Evolutionary conservation across 2,888 invertebrate species (phyloP), one percentile per base, ranked within the genome.

Genomic region (Caenorhabditis afra): DNA sequence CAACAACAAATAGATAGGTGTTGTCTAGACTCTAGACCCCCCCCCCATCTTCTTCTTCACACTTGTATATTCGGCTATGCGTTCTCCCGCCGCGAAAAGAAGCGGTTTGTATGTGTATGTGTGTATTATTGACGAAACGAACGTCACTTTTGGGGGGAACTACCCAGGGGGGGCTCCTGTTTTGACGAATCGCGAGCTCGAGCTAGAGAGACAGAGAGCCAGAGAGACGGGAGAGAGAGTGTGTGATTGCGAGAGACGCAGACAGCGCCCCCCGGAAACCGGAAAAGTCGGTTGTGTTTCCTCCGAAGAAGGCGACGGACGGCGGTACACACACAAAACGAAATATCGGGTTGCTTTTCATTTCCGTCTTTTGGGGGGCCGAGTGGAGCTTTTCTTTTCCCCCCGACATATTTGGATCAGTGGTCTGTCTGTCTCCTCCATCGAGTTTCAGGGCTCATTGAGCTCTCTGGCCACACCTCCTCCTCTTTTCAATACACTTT

Each of bases 311-410:
- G n/a, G n/a, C n/a, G n/a, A n/a, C n/a, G 29, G 29, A 29, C n/a
- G n/a, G 29, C 29, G 29, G 39, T 59, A 61, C 62, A 53, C 70
- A 61, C 70, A 37, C 53, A 52, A 53, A 18, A 61, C 62, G 62
- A 64, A 62, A 73, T 73, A 73, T 73, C 73, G 58, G 73, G 73
- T 73, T 73, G 53, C 53, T 53, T 53, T 35, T 35, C 29, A 29
- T 29, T 68, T 61, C 68, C 68, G 68, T 68, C 68, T 68, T 59
- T 20, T 49, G 59, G 59, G 45, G 65, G 52, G 52, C 59, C 41
- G 52, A 55, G 11, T 57, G 41, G 41, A 16, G 35, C 8, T 41
- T n/a, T n/a, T n/a, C 29, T 7, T 29, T 7, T 29, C 29, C 29
- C 29, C 29, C 29, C 29, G 29, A 29, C 29, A 29, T 29, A 5